Percentiles rank a stretch among this genome's conserved stretches.
These are phyloP conservation scores for Chelonus insularis DNA, from an alignment of 1,140 invertebrate genomes.

Conservation along the genomic window DNA sequence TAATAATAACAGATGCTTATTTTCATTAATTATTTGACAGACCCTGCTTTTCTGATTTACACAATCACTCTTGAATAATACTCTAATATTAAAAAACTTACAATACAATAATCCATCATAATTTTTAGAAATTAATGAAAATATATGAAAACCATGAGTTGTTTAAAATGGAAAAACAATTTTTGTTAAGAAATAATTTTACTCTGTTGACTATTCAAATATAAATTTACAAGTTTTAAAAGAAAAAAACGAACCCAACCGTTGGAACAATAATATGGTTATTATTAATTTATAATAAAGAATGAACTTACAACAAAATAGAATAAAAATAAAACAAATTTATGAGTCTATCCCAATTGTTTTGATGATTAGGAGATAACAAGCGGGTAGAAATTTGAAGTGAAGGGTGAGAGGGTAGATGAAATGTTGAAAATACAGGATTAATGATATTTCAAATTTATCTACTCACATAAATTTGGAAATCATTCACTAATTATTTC, in stretches of 20 bases:
- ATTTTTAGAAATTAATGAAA: no score
- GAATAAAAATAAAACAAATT: neutral
- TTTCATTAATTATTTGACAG: neutral
- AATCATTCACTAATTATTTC: no score
- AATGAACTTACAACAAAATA: neutral
- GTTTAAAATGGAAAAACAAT: neutral
- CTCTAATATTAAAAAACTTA: no score
- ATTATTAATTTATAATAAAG: constrained; percentile 2
- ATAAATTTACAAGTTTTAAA: constrained; percentile 4
- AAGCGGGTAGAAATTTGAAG: neutral
- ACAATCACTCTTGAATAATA: neutral
- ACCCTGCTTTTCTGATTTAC: neutral
- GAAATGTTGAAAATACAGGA: constrained; percentile 1
- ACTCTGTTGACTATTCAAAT: neutral
- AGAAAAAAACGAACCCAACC: constrained; percentile 18
- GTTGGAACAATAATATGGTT: constrained; percentile 14
- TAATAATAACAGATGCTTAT: constrained; percentile 15
- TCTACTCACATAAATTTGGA: no score
- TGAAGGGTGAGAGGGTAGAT: constrained; percentile 5
- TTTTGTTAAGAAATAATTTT: no score
- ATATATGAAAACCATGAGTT: neutral
- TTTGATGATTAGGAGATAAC: neutral
- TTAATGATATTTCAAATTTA: neutral
- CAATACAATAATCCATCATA: neutral
- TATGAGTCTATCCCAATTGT: neutral